Conservation (phyloP, 2,113 vertebrate species). For the Panurus biarmicus region DNA sequence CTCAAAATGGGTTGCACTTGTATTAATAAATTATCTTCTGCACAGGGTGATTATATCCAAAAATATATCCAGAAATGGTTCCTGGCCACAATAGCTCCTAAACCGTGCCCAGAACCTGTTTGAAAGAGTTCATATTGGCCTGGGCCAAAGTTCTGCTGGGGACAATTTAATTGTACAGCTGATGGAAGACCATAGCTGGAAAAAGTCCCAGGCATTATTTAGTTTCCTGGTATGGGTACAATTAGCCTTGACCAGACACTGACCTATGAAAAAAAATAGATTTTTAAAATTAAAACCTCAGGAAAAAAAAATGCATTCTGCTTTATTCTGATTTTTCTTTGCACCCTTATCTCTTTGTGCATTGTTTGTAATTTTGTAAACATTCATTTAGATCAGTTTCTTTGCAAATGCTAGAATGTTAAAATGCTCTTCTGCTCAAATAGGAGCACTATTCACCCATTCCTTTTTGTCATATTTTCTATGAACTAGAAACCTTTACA, state of each 20-base stretch:
- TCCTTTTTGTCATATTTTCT: background rate
- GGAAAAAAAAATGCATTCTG: background rate
- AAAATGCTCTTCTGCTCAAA: background rate
- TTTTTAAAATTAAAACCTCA: background rate
- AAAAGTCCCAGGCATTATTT: background rate
- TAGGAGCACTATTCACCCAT: background rate
- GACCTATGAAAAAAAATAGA: background rate
- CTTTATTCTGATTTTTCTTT: background rate
- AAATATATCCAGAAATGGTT: background rate
- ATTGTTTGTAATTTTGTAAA: background rate
- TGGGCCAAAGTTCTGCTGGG: background rate
- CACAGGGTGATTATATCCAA: background rate
- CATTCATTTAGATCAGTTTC: background rate
- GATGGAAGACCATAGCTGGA: background rate
- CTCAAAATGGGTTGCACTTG: background rate
- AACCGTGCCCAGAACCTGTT: background rate
- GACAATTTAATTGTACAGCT: background rate
- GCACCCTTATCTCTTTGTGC: background rate
- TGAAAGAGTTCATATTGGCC: background rate
- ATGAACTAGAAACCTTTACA: background rate
- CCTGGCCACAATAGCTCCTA: background rate
- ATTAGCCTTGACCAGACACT: background rate
- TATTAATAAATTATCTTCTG: background rate
- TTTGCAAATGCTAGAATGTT: background rate
- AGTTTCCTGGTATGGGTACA: background rate